phyloP scores from a whole-genome alignment of 2,797 vertebrate species.

The Smutsia temminckii region DNA sequence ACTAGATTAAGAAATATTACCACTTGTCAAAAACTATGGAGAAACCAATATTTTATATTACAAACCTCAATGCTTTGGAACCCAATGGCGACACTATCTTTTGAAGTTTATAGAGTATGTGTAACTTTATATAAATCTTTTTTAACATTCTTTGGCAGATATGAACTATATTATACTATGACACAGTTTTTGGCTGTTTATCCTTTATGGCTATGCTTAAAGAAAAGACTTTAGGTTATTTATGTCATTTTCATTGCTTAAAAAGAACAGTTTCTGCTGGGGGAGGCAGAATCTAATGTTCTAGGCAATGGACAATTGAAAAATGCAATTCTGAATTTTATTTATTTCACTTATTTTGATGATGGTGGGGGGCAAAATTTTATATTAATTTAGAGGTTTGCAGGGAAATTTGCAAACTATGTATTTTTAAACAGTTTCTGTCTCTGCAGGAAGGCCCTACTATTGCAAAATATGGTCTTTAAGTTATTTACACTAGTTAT shows the following conservation, averaged over 20 bases:
- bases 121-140: not conserved
- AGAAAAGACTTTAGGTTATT: not conserved
- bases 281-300: not conserved
- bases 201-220: not conserved
- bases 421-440: not conserved
- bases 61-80: conserved; percentile 32
- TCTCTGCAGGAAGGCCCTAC: fast-evolving
- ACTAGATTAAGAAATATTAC: conserved; percentile 2
- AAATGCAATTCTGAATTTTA: not conserved
- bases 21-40: not conserved
- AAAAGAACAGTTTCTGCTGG: not conserved
- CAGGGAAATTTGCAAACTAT: not conserved
- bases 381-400: not conserved
- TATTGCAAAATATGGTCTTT: not conserved
- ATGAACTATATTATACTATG: not conserved
- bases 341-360: not conserved
- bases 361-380: fast-evolving
- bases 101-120: not conserved
- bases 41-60: conserved; percentile 27
- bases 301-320: not conserved
- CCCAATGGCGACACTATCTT: not conserved
- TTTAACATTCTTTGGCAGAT: conserved; percentile 5
- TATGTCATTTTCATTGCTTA: not conserved
- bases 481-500: not conserved
- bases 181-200: not conserved